Conservation (phyloP, 1,140 invertebrate genomes). For the Oedothorax gibbosus region DNA sequence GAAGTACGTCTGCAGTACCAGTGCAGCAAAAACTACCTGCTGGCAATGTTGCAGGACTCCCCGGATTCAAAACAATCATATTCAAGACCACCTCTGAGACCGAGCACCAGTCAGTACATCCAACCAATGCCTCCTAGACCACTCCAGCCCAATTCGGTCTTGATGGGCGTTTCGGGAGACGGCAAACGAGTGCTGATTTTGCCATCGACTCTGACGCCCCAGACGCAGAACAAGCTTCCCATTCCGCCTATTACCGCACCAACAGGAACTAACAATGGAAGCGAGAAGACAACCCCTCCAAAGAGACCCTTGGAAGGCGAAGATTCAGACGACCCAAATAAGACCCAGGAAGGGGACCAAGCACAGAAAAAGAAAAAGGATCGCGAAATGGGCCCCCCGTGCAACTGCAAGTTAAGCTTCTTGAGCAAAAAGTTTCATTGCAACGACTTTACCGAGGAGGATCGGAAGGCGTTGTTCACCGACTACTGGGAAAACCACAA, state of each 20-base stretch:
- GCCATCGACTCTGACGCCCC: not conserved
- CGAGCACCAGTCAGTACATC: too few relatives aligned
- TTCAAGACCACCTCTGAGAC: too few relatives aligned
- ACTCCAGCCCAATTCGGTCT: too few relatives aligned
- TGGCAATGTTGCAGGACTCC: conserved; percentile 23
- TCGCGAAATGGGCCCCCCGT: conserved; percentile 15
- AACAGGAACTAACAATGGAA: not conserved
- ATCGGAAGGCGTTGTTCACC: not conserved
- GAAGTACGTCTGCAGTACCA: conserved; percentile 15
- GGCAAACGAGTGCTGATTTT: not conserved
- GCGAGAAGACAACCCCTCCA: too few relatives aligned
- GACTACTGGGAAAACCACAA: conserved; percentile 9
- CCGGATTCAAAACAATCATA: not conserved
- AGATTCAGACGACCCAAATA: too few relatives aligned
- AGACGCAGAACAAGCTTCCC: too few relatives aligned
- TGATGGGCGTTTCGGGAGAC: not conserved
- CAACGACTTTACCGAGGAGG: conserved; percentile 15
- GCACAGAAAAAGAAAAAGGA: not conserved
- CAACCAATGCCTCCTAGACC: too few relatives aligned
- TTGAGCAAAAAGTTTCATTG: conserved; percentile 21
- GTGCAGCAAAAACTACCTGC: conserved; percentile 20
- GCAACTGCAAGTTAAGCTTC: conserved; percentile 16
- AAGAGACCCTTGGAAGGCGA: too few relatives aligned
- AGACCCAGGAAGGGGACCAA: too few relatives aligned
- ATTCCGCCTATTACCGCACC: too few relatives aligned